A percentile compares a stretch with the other conserved stretches of the same genome.
Conservation (phyloP, 2,888 invertebrate species). For the Erpobdella octoculata region DNA sequence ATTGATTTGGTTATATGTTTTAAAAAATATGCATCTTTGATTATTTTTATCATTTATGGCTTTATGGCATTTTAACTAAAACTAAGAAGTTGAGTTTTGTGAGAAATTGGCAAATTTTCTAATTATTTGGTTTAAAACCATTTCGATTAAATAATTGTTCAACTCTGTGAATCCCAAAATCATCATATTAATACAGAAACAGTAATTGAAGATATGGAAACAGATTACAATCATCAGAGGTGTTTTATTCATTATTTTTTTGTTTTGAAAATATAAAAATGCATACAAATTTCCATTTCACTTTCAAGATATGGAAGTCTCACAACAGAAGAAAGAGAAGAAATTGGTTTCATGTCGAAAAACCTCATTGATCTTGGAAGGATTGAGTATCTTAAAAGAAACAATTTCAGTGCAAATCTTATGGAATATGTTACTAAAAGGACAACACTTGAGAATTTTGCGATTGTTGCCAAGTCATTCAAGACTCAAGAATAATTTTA, state of each 20-base stretch:
- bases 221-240: neutral
- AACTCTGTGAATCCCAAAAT: too few relatives aligned
- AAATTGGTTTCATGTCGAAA: conserved; percentile 68
- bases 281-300: neutral
- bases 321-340: conserved; percentile 55
- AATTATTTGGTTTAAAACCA: too few relatives aligned
- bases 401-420: conserved; percentile 58
- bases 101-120: too few relatives aligned
- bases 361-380: conserved; percentile 70
- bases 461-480: conserved; percentile 60
- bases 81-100: too few relatives aligned
- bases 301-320: conserved; percentile 36
- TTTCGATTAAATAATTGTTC: too few relatives aligned
- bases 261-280: neutral
- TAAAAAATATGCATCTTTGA: neutral
- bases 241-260: conserved; percentile 21
- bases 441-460: conserved; percentile 71
- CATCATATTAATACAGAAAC: too few relatives aligned
- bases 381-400: conserved; percentile 58
- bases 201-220: too few relatives aligned
- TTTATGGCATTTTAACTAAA: too few relatives aligned
- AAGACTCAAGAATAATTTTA: too few relatives aligned
- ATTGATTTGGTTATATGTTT: neutral
- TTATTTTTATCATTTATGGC: neutral
- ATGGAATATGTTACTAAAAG: conserved; percentile 61